Percentiles rank a stretch among this genome's conserved stretches.
Evolutionary conservation across 2,888 invertebrate species (phyloP).

Genomic region (Balanococcus diminutus): DNA sequence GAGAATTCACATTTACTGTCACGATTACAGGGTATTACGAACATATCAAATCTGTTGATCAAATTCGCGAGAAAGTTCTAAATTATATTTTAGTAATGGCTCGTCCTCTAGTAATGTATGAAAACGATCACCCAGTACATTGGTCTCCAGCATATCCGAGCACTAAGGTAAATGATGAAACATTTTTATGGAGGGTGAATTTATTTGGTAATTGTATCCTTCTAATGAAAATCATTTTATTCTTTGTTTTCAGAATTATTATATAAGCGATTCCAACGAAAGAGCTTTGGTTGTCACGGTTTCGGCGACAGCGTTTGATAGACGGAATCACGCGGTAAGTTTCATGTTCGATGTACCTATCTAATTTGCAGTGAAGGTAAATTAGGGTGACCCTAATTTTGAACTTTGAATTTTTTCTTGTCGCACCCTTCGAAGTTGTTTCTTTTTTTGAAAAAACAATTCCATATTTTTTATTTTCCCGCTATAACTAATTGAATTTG

Average conservation of each 20-base stretch:
- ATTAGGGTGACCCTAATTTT: too few relatives aligned
- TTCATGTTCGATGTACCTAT: background rate
- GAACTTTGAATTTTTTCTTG: too few relatives aligned
- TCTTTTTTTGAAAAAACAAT: too few relatives aligned
- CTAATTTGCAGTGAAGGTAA: too few relatives aligned
- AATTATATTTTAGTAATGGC: slow-evolving; percentile 95
- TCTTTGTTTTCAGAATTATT: background rate
- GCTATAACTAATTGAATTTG: too few relatives aligned
- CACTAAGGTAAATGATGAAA: slow-evolving; percentile 69
- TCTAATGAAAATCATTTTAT: background rate
- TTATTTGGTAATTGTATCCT: background rate
- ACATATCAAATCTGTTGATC: slow-evolving; percentile 84
- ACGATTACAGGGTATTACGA: slow-evolving; percentile 82
- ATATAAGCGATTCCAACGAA: slow-evolving; percentile 4
- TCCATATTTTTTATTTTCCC: too few relatives aligned
- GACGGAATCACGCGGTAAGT: slow-evolving; percentile 82
- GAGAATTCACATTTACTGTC: too few relatives aligned
- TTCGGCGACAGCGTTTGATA: slow-evolving; percentile 92
- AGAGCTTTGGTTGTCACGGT: slow-evolving; percentile 75
- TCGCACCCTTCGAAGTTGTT: too few relatives aligned
- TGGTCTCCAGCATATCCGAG: slow-evolving; percentile 94
- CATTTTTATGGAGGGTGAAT: background rate
- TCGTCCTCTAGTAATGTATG: slow-evolving; percentile 92
- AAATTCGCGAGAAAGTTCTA: slow-evolving; percentile 89
- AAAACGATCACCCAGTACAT: slow-evolving; percentile 87